Evolutionary conservation across 2,113 vertebrate species (phyloP).

Genomic region (Bos indicus): DNA sequence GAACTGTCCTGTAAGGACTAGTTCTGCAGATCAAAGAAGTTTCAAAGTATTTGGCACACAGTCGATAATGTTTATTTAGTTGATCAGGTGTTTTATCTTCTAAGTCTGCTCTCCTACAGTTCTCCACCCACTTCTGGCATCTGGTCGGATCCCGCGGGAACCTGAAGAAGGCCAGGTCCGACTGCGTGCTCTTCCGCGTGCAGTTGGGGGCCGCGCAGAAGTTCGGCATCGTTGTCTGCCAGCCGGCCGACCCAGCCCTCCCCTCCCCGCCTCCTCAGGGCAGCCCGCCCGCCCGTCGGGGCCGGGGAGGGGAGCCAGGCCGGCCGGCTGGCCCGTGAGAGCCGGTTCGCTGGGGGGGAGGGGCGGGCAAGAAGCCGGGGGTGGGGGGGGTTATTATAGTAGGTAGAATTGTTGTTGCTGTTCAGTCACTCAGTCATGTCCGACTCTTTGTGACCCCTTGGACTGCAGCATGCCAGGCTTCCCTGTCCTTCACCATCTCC

Average conservation of each 20-base stretch:
- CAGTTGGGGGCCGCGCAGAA: slow-evolving; percentile 89
- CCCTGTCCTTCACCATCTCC: not conserved
- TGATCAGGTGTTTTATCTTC: too few relatives aligned
- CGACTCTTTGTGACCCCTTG: not conserved
- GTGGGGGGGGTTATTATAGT: not conserved
- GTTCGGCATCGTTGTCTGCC: slow-evolving; percentile 63
- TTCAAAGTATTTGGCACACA: too few relatives aligned
- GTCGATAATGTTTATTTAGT: too few relatives aligned
- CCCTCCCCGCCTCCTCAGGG: slow-evolving; percentile 69
- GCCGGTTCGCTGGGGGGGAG: slow-evolving; percentile 42
- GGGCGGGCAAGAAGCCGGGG: slow-evolving; percentile 8
- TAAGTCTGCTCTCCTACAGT: too few relatives aligned
- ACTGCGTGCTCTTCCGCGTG: slow-evolving; percentile 75
- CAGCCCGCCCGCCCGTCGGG: slow-evolving; percentile 49
- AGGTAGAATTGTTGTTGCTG: not conserved
- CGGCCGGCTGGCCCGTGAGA: slow-evolving; percentile 9
- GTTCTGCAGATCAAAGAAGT: too few relatives aligned
- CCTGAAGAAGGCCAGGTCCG: slow-evolving; percentile 67
- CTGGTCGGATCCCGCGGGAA: slow-evolving; percentile 63
- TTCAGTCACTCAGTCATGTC: not conserved
- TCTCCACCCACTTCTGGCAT: too few relatives aligned
- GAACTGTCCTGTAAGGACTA: too few relatives aligned
- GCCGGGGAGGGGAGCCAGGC: slow-evolving; percentile 65
- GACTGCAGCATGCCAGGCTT: not conserved
- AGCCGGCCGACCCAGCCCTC: slow-evolving; percentile 61